These are phyloP conservation scores for Pogonocichla stellata DNA, from an alignment of 2,113 vertebrate genomes.

Conservation along the genomic window DNA sequence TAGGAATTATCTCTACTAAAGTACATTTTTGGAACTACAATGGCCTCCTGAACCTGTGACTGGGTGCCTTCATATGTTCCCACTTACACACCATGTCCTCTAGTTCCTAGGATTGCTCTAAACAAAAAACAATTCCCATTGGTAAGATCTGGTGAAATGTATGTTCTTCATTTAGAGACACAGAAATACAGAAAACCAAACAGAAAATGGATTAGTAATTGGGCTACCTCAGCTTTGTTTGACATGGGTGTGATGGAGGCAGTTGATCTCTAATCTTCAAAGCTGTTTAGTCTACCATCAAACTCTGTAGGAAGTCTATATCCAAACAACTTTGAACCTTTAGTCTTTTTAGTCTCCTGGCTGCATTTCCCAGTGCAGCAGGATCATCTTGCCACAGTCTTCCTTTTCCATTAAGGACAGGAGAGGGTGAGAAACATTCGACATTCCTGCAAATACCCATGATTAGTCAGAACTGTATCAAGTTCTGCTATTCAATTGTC, in stretches of 20 bases:
- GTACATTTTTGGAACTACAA: rapidly evolving
- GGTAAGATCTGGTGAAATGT: background rate
- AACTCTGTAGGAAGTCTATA: background rate
- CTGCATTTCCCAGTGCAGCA: background rate
- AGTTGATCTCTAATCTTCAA: background rate
- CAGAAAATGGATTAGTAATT: background rate
- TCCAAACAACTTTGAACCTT: background rate
- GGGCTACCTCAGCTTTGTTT: background rate
- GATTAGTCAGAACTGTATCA: background rate
- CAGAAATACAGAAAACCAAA: background rate
- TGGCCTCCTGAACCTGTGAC: background rate
- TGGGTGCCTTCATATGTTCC: background rate
- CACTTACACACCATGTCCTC: background rate
- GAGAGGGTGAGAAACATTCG: background rate
- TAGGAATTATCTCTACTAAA: background rate
- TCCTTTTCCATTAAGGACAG: background rate
- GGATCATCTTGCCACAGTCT: background rate
- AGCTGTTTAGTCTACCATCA: background rate
- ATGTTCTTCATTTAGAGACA: background rate
- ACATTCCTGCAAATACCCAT: background rate
- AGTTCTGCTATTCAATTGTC: background rate
- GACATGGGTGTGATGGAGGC: background rate
- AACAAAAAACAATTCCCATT: background rate
- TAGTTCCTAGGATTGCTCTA: background rate
- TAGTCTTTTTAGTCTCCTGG: background rate